Percentiles rank a stretch among this genome's conserved stretches.
Evolutionary conservation across 2,888 invertebrate species (phyloP).

Genomic region (Trichogramma evanescens): DNA sequence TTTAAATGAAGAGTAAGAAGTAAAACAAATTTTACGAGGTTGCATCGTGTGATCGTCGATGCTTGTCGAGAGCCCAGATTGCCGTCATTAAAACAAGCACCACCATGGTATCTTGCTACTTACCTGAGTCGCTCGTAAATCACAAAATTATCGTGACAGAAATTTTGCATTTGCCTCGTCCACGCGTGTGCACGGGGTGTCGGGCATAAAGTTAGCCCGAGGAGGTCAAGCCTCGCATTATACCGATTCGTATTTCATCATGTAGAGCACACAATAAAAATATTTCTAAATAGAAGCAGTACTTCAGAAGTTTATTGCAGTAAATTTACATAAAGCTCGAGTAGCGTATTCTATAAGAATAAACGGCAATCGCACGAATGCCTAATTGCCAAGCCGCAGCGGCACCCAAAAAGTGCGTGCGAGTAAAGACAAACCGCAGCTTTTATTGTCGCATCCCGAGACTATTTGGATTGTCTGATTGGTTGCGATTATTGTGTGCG

Average conservation of each 20-base stretch:
- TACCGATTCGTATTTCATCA: neutral
- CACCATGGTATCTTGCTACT: conserved; percentile 10
- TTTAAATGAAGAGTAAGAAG: neutral
- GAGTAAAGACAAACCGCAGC: too few relatives aligned
- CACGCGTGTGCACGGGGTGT: conserved; percentile 3
- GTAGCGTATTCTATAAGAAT: too few relatives aligned
- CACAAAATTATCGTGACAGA: conserved; percentile 33
- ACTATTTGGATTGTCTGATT: too few relatives aligned
- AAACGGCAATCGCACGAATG: too few relatives aligned
- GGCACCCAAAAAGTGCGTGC: too few relatives aligned
- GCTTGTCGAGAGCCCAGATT: conserved; percentile 20
- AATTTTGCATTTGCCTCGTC: conserved; percentile 27
- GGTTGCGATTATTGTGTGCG: too few relatives aligned
- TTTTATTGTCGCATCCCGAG: too few relatives aligned
- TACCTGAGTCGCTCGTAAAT: conserved; percentile 27
- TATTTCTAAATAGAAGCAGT: too few relatives aligned
- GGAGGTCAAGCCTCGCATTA: conserved; percentile 14
- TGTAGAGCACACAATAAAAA: too few relatives aligned
- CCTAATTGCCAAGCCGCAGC: too few relatives aligned
- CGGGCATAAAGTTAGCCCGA: conserved; percentile 27
- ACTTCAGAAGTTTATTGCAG: too few relatives aligned
- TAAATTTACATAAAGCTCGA: too few relatives aligned
- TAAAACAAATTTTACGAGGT: conserved; percentile 8
- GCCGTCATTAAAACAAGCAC: conserved; percentile 21
- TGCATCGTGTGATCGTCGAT: neutral